Evolutionary conservation across 2,113 vertebrate genomes (phyloP), one percentile per base, ranked within the genome.

Genomic region (Saccopteryx leptura): DNA sequence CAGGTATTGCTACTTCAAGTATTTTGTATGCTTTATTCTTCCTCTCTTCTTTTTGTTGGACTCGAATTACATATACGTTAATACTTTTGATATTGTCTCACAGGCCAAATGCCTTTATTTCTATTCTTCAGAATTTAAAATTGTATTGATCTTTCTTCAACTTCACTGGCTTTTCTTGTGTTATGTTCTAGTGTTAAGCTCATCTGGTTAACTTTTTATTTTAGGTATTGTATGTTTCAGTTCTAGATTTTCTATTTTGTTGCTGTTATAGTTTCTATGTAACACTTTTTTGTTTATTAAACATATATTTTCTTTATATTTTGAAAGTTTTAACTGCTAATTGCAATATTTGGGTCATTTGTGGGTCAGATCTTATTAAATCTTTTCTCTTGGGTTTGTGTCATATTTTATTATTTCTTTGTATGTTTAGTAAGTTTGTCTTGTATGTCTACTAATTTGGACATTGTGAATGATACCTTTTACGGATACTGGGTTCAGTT

Each of bases 281-380:
- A 61, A 4, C 28, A 79, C 4, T 61, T 69, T 56, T 80, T 68
- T 1, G 71, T 69, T 89, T 71, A 31, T 88, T 91, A 60, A 3
- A 71, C 6, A 52, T 4, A 8, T 52, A 5, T 83, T 76, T 91
- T 82, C 28, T 86, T 90, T 76, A 65, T 89, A 75, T 88, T 94
- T 76, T 76, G 61, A 95, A 84, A 65, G 66, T 7, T 13, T 74
- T 69, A 1, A 85, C 13, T 76, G 31, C 31, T 76, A 75, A 58
- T 91, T 74, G 5, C 1, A 56, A 39, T 58, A 10, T 60, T 21
- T 63, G 46, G 1, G n/a, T 80, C 7, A 79, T 84, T 88, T 85
- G 12, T 48, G 24, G 18, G 18, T 66, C 15, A 74, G 2, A 61
- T 33, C 91, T 56, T 18, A 80, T 58, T 71, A 68, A 13, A 8